Evolutionary conservation across 2,797 vertebrate genomes (phyloP).

Genomic region (Thunnus albacares): DNA sequence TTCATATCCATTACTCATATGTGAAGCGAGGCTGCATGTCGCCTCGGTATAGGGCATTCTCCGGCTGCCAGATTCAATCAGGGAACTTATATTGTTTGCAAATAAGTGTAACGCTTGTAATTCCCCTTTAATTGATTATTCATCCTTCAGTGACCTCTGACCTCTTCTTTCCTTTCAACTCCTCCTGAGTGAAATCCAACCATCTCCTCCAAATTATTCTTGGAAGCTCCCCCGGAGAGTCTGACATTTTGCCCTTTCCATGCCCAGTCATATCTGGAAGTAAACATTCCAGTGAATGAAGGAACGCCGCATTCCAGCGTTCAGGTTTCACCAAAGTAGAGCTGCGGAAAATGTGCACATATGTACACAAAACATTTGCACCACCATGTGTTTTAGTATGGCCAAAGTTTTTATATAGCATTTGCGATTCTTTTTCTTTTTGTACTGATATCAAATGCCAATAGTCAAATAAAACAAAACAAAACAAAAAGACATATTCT

Average conservation of each 20-base stretch:
- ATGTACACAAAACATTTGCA: conserved; percentile 28
- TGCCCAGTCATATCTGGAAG: conserved; percentile 67
- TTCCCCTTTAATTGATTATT: conserved; percentile 80
- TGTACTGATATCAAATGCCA: neutral
- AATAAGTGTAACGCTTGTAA: conserved; percentile 78
- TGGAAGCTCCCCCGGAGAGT: conserved; percentile 78
- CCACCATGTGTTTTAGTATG: neutral
- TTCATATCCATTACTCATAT: conserved; percentile 70
- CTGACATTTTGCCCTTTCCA: conserved; percentile 75
- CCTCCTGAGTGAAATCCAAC: conserved; percentile 76
- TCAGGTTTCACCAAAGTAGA: conserved; percentile 56
- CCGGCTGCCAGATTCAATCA: conserved; percentile 67
- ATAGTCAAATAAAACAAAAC: neutral
- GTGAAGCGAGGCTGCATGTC: conserved; percentile 38
- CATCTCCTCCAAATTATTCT: conserved; percentile 80
- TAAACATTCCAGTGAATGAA: conserved; percentile 66
- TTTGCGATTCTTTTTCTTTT: neutral
- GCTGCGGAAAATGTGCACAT: conserved; percentile 11
- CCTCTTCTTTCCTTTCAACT: conserved; percentile 72
- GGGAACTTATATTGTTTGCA: conserved; percentile 64
- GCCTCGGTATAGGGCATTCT: conserved; percentile 29
- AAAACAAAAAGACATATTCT: no score
- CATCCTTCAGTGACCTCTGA: conserved; percentile 69
- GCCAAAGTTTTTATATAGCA: neutral
- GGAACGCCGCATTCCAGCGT: conserved; percentile 49